Percentiles rank a stretch among this genome's conserved stretches.
Evolutionary conservation across 1,140 invertebrate species (phyloP).

Genomic region (Hycleus phaleratus): DNA sequence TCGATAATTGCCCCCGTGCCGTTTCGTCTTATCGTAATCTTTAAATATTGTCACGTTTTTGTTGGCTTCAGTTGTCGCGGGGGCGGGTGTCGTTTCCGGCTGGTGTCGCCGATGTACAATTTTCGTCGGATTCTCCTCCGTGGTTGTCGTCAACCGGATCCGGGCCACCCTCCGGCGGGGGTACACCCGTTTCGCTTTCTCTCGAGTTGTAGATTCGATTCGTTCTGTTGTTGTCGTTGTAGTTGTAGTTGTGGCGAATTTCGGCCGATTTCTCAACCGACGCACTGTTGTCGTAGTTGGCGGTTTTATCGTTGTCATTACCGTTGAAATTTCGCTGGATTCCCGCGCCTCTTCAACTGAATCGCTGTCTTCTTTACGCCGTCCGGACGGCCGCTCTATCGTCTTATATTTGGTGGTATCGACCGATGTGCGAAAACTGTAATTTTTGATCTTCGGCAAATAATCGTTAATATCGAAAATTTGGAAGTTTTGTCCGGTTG

Average conservation of each 20-base stretch:
- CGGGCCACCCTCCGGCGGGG: slow-evolving; percentile 20
- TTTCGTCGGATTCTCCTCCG: slow-evolving; percentile 10
- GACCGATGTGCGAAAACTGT: slow-evolving; percentile 30
- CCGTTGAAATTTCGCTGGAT: neutral
- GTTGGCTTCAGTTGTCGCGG: neutral
- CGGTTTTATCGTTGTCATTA: neutral
- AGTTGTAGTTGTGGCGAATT: slow-evolving; percentile 5
- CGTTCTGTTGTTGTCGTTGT: neutral
- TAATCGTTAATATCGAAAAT: slow-evolving; percentile 36
- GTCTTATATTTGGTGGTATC: slow-evolving; percentile 39
- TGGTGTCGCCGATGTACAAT: slow-evolving; percentile 6
- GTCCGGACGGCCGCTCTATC: slow-evolving; percentile 25
- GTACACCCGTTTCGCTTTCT: slow-evolving; percentile 23
- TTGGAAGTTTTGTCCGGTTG: slow-evolving; percentile 17
- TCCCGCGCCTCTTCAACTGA: slow-evolving; percentile 2
- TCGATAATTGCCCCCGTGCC: slow-evolving; percentile 27
- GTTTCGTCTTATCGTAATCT: slow-evolving; percentile 22
- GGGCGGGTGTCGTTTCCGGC: neutral
- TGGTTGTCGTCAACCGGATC: slow-evolving; percentile 14
- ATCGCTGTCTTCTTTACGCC: slow-evolving; percentile 14
- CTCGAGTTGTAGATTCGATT: neutral
- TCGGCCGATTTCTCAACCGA: neutral
- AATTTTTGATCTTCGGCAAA: slow-evolving; percentile 31
- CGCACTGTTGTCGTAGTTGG: neutral
- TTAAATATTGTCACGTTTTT: slow-evolving; percentile 17